Evolutionary conservation across 2,888 invertebrate species (phyloP), one percentile per base, ranked within the genome.

Genomic region (Synergus gifuensis): DNA sequence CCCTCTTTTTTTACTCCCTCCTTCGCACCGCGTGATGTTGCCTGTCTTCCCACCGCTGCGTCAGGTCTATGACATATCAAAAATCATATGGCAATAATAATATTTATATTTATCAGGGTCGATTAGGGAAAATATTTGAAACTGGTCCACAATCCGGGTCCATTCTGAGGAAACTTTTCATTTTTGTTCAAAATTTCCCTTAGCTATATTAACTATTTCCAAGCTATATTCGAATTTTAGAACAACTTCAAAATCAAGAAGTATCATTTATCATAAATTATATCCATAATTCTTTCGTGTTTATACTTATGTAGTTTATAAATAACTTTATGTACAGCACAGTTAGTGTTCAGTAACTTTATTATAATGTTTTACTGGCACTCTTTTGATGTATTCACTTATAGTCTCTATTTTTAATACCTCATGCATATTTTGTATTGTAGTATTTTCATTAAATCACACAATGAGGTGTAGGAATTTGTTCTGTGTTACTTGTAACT

Each of bases 1-100:
- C 46, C 63, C 77, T 77, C 77, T 64, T 63, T 62, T 36, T 63
- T 62, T 28, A 22, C 44, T 63, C 76, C 63, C 46, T 77, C 77
- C 76, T 46, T 49, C 54, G 36, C 40, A 54, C 40, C 54, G 28
- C 28, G 22, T 22, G 11, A 14, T 62, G 28, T 18, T 40, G 28
- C 73, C 36, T 49, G 16, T 40, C 14, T 36, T 54, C 73, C 54
- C 54, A 73, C 73, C 73, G 18, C 73, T 54, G 3, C 2, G 28
- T 18, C 54, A n/a, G 54, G 73, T 73, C 73, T 73, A 54, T 73
- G 54, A 73, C 73, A 54, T 73, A 73, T 54, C 18, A 28, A 54
- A 73, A 54, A 54, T 73, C 73, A 73, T 54, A 36, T 28, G n/a
- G 54, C 36, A 36, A 36, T 73, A 3, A 49, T 73, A n/a, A 54